Base-by-base conservation (phyloP, 2,797 vertebrate genomes). In the Sebastes goodei region DNA sequence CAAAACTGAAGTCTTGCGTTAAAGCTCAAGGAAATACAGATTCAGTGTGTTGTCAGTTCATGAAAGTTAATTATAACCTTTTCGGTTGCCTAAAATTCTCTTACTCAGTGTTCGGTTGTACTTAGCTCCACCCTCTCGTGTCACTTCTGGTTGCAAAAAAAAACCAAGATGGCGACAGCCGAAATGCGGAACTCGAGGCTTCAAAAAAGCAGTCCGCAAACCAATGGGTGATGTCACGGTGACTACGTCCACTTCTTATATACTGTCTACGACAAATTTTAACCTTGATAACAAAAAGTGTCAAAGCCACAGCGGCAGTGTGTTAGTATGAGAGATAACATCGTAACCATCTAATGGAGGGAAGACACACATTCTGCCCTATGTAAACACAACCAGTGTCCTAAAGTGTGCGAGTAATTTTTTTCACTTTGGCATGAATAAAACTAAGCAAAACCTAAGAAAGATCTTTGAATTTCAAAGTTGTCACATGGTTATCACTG, bases 401-500 rank as follows among this genome's bases (percentile, higher is more conserved):
- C 21, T 42, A 3, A 21, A 32, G 53, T 33, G n/a, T 55, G 35
- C 21, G 12, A 74, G 29, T 4, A 6, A 6, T 73, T 11, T 11
- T 67, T 42, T 15, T 15, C 15, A 53, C 17, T 60, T 57, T 77
- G 61, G 52, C 25, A 79, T 17, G 49, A 49, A 74, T 49, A 29
- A 61, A 70, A 81, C 33, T 38, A 46, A 78, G 32, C 38, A 71
- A 68, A 79, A 60, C 46, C 10, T 42, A 53, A 32, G 42, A 70
- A 32, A 67, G 27, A 35, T 42, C 27, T 29, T 49, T 64, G 17
- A 42, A 72, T 59, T 74, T 74, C 60, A 61, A 65, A 65, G 66
- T 61, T 60, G 62, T 77, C 35, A 56, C 9, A 17, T 21, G 20
- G 17, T 60, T 71, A 77, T 85, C 71, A 35, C 63, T 70, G 83